These are phyloP conservation scores for Drosophila miranda DNA, from an alignment of 1,140 invertebrate genomes.

Conservation along the genomic window DNA sequence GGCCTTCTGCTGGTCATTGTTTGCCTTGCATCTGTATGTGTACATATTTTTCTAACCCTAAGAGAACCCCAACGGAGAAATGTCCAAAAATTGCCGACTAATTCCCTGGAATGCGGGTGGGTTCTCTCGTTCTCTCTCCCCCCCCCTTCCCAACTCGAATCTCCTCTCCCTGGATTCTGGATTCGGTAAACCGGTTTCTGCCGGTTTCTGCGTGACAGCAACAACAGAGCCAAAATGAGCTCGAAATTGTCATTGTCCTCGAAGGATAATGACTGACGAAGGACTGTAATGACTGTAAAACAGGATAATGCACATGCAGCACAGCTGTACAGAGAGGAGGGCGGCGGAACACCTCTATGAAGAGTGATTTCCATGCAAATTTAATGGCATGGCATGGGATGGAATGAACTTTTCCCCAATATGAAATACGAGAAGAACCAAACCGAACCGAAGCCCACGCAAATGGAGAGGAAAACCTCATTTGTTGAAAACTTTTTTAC, in stretches of 20 bases:
- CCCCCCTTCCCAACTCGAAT: neutral
- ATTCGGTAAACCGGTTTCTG: constrained; percentile 35
- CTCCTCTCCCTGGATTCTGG: too few relatives aligned
- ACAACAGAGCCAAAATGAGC: constrained; percentile 46
- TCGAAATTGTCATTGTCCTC: constrained; percentile 41
- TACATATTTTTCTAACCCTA: constrained; percentile 32
- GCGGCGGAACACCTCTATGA: neutral
- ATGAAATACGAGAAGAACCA: constrained; percentile 1
- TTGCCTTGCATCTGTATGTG: constrained; percentile 8
- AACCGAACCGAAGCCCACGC: constrained; percentile 1
- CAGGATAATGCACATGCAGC: constrained; percentile 47
- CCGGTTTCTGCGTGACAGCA: constrained; percentile 56
- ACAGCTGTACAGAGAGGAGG: neutral
- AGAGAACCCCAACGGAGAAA: neutral
- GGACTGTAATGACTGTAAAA: constrained; percentile 34
- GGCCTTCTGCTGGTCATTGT: constrained; percentile 17
- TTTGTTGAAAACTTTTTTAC: constrained; percentile 24
- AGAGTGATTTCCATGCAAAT: constrained; percentile 24
- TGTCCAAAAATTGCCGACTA: constrained; percentile 43
- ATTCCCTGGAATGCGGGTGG: constrained; percentile 73
- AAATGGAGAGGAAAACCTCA: neutral
- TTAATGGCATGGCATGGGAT: neutral
- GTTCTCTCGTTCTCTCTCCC: constrained; percentile 8
- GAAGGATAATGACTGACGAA: constrained; percentile 21
- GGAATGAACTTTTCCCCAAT: constrained; percentile 6